Conservation (phyloP, 2,797 vertebrate genomes). For the Potorous gilbertii region DNA sequence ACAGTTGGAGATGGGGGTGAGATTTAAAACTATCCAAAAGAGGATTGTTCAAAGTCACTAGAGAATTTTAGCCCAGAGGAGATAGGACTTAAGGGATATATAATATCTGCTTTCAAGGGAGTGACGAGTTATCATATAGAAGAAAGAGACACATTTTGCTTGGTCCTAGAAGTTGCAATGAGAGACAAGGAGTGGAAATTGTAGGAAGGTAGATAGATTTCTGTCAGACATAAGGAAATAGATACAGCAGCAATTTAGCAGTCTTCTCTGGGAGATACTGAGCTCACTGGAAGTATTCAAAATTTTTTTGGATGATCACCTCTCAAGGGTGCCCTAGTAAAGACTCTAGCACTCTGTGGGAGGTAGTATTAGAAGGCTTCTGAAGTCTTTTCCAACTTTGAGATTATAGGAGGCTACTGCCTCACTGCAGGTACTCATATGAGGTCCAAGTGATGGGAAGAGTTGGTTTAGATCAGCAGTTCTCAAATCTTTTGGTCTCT, state of each 20-base stretch:
- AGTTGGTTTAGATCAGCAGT: not conserved
- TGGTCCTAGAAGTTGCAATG: not conserved
- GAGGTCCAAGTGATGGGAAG: not conserved
- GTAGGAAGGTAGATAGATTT: not conserved
- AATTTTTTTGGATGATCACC: not conserved
- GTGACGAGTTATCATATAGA: not conserved
- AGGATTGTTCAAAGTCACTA: not conserved
- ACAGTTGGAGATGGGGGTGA: not conserved
- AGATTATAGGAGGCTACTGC: not conserved
- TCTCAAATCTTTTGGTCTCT: not conserved
- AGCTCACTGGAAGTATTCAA: not conserved
- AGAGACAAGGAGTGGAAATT: not conserved
- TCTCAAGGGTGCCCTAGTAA: not conserved
- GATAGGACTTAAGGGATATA: not conserved
- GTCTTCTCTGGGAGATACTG: not conserved
- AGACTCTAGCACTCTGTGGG: not conserved
- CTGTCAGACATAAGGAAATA: not conserved
- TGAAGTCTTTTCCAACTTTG: not conserved
- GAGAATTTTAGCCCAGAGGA: not conserved
- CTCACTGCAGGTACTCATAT: not conserved
- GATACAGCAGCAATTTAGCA: not conserved
- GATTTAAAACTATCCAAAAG: not conserved
- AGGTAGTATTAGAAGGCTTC: not conserved
- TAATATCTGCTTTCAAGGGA: not conserved
- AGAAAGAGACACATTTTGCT: not conserved